phyloP scores from a whole-genome alignment of 2,113 vertebrate genomes.

The Sphyrna mokarran region DNA sequence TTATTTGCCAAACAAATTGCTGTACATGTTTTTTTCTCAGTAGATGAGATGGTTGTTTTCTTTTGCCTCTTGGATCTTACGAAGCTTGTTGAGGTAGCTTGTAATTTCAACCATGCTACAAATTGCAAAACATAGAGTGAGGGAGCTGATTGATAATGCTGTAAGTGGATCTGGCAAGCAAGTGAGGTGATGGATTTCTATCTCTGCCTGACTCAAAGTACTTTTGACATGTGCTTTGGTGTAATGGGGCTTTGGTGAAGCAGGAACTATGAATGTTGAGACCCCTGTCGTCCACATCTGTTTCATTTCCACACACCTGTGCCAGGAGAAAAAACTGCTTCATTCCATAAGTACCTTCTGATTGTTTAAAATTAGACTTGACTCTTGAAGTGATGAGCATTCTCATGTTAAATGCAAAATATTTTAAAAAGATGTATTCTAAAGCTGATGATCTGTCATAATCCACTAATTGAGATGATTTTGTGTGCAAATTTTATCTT shows the following conservation, averaged over 20 bases:
- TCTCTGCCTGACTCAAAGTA: conserved; percentile 21
- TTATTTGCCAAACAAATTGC: background rate
- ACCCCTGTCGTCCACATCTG: background rate
- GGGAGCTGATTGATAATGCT: background rate
- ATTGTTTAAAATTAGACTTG: conserved; percentile 28
- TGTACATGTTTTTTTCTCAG: background rate
- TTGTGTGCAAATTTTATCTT: background rate
- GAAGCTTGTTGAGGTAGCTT: conserved; percentile 9
- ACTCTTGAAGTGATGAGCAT: background rate
- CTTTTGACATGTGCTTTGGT: conserved; percentile 27
- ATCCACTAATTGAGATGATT: background rate
- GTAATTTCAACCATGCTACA: background rate
- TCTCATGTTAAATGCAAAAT: background rate
- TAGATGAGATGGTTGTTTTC: background rate
- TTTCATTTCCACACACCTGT: conserved; percentile 28
- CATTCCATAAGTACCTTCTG: background rate
- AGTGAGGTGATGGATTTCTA: conserved; percentile 20
- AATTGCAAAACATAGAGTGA: conserved; percentile 25
- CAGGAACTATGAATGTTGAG: background rate
- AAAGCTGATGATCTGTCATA: background rate
- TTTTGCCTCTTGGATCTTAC: background rate
- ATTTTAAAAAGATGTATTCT: background rate
- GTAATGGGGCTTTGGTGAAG: conserved; percentile 33
- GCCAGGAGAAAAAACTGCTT: conserved; percentile 13
- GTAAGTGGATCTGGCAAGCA: conserved; percentile 8